Conservation (phyloP, 2,888 invertebrate genomes). For the Lasioglossum marginatum region DNA sequence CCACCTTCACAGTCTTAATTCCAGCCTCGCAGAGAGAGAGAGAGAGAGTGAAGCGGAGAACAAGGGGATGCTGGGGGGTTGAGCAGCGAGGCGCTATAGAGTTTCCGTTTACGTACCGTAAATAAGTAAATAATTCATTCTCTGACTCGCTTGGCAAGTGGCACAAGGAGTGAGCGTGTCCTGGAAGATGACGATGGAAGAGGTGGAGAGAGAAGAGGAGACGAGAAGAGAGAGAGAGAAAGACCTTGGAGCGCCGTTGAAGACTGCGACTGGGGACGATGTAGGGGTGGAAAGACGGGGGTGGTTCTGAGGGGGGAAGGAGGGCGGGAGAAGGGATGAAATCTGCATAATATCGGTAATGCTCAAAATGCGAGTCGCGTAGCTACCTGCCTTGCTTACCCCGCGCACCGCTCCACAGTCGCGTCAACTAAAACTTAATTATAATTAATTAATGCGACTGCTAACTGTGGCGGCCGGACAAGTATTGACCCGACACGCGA, state of each 20-base stretch:
- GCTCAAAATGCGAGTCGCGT: slow-evolving; percentile 83
- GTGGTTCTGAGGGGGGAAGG: slow-evolving; percentile 55
- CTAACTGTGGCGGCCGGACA: slow-evolving; percentile 82
- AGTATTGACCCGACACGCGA: slow-evolving; percentile 77
- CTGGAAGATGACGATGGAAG: slow-evolving; percentile 47
- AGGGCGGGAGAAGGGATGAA: slow-evolving; percentile 59
- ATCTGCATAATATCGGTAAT: slow-evolving; percentile 84
- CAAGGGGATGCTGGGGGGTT: not conserved
- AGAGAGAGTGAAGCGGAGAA: not conserved
- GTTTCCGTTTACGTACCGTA: slow-evolving; percentile 81
- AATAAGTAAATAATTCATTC: slow-evolving; percentile 84
- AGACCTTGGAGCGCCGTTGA: slow-evolving; percentile 68
- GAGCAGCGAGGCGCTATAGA: slow-evolving; percentile 65
- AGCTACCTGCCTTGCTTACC: slow-evolving; percentile 82
- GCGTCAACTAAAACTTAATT: slow-evolving; percentile 93
- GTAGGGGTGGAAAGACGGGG: slow-evolving; percentile 54
- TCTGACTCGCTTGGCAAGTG: slow-evolving; percentile 79
- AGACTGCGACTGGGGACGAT: slow-evolving; percentile 65
- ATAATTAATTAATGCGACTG: slow-evolving; percentile 93
- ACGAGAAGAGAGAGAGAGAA: slow-evolving; percentile 69
- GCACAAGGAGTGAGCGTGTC: slow-evolving; percentile 68
- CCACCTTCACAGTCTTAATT: slow-evolving; percentile 47
- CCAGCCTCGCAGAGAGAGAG: not conserved
- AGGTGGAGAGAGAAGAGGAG: not conserved
- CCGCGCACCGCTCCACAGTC: slow-evolving; percentile 85